phyloP scores from a whole-genome alignment of 1,140 invertebrate species.

The Lepidurus apus region DNA sequence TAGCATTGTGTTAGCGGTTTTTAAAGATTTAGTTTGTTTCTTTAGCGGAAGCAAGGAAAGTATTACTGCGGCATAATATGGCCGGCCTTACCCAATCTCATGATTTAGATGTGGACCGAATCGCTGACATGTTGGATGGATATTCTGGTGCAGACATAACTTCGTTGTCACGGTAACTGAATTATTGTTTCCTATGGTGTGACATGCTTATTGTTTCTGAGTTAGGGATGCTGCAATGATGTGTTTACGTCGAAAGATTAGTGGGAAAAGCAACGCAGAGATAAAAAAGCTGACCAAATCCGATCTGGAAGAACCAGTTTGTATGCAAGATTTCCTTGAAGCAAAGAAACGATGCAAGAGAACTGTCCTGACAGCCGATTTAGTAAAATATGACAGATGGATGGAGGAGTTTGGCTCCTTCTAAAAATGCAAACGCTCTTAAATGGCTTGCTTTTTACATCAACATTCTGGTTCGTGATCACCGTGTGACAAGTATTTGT shows the following conservation, averaged over 20 bases:
- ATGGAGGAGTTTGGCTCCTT: constrained; percentile 32
- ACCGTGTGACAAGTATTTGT: not conserved
- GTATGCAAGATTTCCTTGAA: constrained; percentile 54
- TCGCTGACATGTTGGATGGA: constrained; percentile 55
- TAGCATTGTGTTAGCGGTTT: not conserved
- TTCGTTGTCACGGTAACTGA: constrained; percentile 54
- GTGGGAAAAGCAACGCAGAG: constrained; percentile 56
- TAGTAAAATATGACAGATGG: constrained; percentile 46
- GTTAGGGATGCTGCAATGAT: constrained; percentile 63
- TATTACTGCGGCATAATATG: constrained; percentile 50
- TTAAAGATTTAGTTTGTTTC: constrained; percentile 28
- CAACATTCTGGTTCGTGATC: not conserved
- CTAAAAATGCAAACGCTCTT: not conserved
- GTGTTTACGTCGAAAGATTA: constrained; percentile 58
- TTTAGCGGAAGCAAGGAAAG: constrained; percentile 46
- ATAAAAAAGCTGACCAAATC: constrained; percentile 58
- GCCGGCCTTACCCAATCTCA: constrained; percentile 44
- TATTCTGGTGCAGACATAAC: constrained; percentile 63
- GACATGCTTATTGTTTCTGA: not conserved
- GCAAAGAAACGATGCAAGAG: constrained; percentile 55
- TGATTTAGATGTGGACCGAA: constrained; percentile 50
- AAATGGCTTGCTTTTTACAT: not conserved
- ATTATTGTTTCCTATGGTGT: not conserved
- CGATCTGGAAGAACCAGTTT: constrained; percentile 57
- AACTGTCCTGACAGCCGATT: constrained; percentile 53